These are phyloP conservation scores for Aphaenogaster rudis DNA, from an alignment of 1,140 invertebrate genomes.

Conservation along the genomic window DNA sequence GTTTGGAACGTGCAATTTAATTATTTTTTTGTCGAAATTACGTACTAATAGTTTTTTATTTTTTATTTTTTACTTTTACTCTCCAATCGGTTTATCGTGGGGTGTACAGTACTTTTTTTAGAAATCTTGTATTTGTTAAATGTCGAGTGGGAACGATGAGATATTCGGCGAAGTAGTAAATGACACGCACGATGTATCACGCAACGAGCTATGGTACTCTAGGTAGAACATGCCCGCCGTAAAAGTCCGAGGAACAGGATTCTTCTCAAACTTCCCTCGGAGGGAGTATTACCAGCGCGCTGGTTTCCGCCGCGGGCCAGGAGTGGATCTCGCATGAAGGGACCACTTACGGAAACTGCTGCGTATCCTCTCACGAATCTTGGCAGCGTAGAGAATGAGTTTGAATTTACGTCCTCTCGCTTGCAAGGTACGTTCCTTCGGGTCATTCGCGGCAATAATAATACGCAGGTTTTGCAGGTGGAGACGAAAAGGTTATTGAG, in stretches of 20 bases:
- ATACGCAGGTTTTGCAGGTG: slow-evolving; percentile 12
- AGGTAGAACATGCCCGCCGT: neutral
- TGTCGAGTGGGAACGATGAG: neutral
- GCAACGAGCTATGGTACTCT: slow-evolving; percentile 1
- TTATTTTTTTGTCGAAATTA: neutral
- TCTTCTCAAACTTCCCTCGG: neutral
- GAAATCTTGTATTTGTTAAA: neutral
- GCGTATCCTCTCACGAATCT: slow-evolving; percentile 55
- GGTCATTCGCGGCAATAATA: slow-evolving; percentile 50
- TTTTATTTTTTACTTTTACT: neutral
- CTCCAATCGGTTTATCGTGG: too few species aligned
- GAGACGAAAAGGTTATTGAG: slow-evolving; percentile 32
- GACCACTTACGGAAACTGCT: slow-evolving; percentile 34
- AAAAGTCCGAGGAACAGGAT: slow-evolving; percentile 11
- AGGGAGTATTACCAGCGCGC: slow-evolving; percentile 14
- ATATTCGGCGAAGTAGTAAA: neutral
- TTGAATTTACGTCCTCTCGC: slow-evolving; percentile 43
- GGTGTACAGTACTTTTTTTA: neutral
- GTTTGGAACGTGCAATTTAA: neutral
- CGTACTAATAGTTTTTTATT: neutral
- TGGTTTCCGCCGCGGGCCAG: slow-evolving; percentile 53
- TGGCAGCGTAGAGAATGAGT: slow-evolving; percentile 56
- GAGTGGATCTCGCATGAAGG: slow-evolving; percentile 43
- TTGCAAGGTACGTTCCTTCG: slow-evolving; percentile 36
- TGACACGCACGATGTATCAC: slow-evolving; percentile 16